These are phyloP conservation scores for Agelastica alni DNA, from an alignment of 2,888 invertebrate species.

Conservation along the genomic window DNA sequence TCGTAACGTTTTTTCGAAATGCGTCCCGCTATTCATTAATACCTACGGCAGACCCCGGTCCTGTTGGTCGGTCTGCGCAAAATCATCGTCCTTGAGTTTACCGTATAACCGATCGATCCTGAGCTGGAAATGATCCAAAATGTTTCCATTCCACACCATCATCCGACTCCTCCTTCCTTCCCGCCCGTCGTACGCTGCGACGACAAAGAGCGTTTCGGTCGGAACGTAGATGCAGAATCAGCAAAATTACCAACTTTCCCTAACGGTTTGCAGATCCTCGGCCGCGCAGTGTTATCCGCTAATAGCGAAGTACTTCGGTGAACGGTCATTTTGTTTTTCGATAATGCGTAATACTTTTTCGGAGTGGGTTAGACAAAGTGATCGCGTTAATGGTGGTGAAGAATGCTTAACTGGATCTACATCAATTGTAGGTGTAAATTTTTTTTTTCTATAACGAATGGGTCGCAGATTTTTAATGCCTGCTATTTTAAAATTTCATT, in stretches of 20 bases:
- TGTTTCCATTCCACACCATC: slow-evolving; percentile 23
- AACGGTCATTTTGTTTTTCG: slow-evolving; percentile 22
- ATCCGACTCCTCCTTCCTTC: slow-evolving; percentile 7
- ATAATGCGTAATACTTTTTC: slow-evolving; percentile 24
- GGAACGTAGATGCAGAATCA: slow-evolving; percentile 5
- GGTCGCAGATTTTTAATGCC: no score
- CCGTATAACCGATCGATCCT: slow-evolving; percentile 39
- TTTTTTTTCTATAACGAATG: no score
- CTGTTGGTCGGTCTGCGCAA: slow-evolving; percentile 36
- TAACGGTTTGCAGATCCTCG: slow-evolving; percentile 17
- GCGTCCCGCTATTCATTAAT: no score
- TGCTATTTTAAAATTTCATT: no score
- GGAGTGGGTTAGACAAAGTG: slow-evolving; percentile 1
- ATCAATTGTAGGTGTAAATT: not conserved
- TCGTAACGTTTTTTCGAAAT: no score
- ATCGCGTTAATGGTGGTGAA: slow-evolving; percentile 1
- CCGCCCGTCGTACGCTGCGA: not conserved
- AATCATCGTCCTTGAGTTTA: slow-evolving; percentile 30
- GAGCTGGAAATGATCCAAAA: slow-evolving; percentile 31
- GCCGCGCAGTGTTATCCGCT: slow-evolving; percentile 8
- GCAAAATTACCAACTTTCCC: not conserved
- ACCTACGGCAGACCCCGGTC: slow-evolving; percentile 10
- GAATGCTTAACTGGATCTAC: not conserved
- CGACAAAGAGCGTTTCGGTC: not conserved
- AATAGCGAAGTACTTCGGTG: slow-evolving; percentile 11